Conservation (phyloP, 1,140 invertebrate genomes). For the Leptoteleia sp. region DNA sequence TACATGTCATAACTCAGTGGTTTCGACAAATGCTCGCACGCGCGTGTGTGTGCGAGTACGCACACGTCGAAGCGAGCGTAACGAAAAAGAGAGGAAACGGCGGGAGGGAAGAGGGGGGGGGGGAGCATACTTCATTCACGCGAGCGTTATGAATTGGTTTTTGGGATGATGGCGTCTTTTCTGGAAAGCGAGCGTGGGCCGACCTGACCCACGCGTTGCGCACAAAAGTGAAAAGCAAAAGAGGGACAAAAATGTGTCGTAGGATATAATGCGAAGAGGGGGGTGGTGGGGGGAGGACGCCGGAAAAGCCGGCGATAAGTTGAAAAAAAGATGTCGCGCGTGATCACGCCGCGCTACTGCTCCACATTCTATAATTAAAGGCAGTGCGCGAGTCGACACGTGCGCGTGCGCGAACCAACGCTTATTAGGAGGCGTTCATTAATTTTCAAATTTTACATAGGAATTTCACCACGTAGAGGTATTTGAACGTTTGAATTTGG, state of each 20-base stretch:
- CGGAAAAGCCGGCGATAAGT: conserved; percentile 22
- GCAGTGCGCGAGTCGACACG: conserved; percentile 35
- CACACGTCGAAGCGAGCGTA: no score
- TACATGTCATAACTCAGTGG: conserved; percentile 51
- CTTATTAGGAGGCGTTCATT: conserved; percentile 43
- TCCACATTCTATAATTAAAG: conserved; percentile 71
- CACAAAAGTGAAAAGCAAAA: conserved; percentile 17
- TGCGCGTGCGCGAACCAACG: conserved; percentile 33
- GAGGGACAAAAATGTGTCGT: no score
- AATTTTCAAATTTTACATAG: conserved; percentile 12
- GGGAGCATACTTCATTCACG: conserved; percentile 50
- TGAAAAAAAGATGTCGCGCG: conserved; percentile 20
- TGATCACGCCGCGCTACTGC: conserved; percentile 42
- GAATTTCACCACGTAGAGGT: no score
- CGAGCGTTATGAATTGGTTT: conserved; percentile 55
- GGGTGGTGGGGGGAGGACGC: no score
- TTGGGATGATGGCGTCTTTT: conserved; percentile 52
- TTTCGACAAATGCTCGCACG: conserved; percentile 24
- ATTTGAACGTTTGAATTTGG: no score
- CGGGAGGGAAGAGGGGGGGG: no score
- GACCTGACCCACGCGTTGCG: conserved; percentile 31
- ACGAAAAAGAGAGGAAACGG: conserved; percentile 36
- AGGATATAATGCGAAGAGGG: no score
- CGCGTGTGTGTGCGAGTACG: background rate
- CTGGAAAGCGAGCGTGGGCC: conserved; percentile 48